phyloP scores from a whole-genome alignment of 2,888 invertebrate species.

The Cetonia aurata region DNA sequence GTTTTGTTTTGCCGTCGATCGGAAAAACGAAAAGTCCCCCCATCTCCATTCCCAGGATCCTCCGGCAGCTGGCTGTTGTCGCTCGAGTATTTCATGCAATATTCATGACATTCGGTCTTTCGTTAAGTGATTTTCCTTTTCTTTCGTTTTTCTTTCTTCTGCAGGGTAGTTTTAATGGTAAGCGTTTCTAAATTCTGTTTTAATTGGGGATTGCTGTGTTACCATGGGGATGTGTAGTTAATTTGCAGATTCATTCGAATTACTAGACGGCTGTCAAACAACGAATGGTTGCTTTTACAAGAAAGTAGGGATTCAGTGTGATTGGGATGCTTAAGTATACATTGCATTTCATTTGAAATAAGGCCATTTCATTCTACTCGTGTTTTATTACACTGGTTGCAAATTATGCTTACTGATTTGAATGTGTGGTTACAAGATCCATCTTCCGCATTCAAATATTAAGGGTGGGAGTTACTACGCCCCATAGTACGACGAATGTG shows the following conservation, averaged over 20 bases:
- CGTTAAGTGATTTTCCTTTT: slow-evolving; percentile 14
- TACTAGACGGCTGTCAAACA: slow-evolving; percentile 1
- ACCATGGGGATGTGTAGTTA: not conserved
- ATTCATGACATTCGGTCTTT: slow-evolving; percentile 15
- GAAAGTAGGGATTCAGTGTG: too few species aligned
- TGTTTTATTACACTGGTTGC: too few species aligned
- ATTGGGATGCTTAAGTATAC: too few species aligned
- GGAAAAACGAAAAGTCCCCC: too few species aligned
- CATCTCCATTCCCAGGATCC: not conserved
- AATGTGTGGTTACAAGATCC: too few species aligned
- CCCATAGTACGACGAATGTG: too few species aligned
- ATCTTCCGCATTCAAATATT: too few species aligned
- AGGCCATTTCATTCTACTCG: too few species aligned
- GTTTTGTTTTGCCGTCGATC: not conserved
- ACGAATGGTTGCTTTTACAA: not conserved
- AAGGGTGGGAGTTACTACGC: too few species aligned
- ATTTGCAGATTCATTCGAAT: too few species aligned
- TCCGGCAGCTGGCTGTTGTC: not conserved
- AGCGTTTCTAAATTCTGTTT: slow-evolving; percentile 17
- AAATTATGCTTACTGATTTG: too few species aligned
- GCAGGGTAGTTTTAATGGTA: not conserved
- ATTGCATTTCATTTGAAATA: too few species aligned
- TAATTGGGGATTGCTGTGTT: slow-evolving; percentile 17
- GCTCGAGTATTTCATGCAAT: slow-evolving; percentile 10
- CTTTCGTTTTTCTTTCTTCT: not conserved